These are phyloP conservation scores for Cardiocondyla obscurior DNA, from an alignment of 1,140 invertebrate species.

Conservation along the genomic window DNA sequence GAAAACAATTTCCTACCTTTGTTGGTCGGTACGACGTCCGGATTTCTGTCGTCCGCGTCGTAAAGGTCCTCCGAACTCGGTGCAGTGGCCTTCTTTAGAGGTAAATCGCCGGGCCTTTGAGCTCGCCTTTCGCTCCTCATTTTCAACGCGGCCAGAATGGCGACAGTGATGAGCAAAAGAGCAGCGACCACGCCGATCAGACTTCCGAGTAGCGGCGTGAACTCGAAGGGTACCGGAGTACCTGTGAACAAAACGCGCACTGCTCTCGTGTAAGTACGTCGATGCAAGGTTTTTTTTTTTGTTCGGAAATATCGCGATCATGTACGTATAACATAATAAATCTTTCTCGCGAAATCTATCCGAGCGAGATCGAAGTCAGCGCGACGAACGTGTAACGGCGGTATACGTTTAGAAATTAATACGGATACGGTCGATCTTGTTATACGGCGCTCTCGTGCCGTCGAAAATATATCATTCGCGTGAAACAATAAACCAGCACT, in stretches of 20 bases:
- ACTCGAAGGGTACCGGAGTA: slow-evolving; percentile 86
- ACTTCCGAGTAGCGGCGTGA: slow-evolving; percentile 90
- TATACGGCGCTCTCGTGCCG: not conserved
- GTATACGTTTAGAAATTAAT: not conserved
- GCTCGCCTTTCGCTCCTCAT: slow-evolving; percentile 85
- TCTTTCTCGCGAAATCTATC: not conserved
- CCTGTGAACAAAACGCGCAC: slow-evolving; percentile 84
- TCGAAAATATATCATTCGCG: not conserved
- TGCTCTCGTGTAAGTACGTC: slow-evolving; percentile 78
- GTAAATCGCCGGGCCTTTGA: slow-evolving; percentile 86
- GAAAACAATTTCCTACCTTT: slow-evolving; percentile 87
- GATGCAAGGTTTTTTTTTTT: not conserved
- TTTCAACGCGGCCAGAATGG: slow-evolving; percentile 89
- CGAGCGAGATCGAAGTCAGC: not conserved
- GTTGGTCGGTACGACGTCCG: slow-evolving; percentile 93
- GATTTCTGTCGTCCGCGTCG: slow-evolving; percentile 91
- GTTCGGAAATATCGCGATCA: not conserved
- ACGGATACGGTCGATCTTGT: not conserved
- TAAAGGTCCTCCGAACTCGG: slow-evolving; percentile 89
- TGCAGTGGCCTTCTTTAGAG: slow-evolving; percentile 88
- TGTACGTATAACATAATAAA: not conserved
- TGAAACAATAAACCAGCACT: not conserved
- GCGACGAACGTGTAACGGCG: too few relatives aligned
- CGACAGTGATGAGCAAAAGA: slow-evolving; percentile 88
- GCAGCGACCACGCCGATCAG: slow-evolving; percentile 89